Percentiles rank a stretch among this genome's conserved stretches.
Conservation (phyloP, 2,888 invertebrate species). For the Nebria brevicollis region DNA sequence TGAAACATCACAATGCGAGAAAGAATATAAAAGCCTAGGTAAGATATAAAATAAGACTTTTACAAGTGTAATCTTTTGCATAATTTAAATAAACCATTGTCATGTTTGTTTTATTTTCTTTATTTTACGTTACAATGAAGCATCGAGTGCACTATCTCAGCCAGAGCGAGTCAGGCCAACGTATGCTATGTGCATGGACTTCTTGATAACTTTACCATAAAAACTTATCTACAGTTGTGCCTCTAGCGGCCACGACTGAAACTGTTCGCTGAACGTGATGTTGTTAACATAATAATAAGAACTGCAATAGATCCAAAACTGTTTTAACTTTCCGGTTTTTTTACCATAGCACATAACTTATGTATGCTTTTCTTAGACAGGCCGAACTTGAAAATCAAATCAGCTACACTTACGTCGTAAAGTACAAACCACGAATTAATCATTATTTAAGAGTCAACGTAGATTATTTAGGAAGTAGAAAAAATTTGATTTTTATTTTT, state of each 20-base stretch:
- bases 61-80: constrained; percentile 6
- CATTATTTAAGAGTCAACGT: too few relatives aligned
- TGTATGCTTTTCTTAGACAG: too few relatives aligned
- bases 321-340: constrained; percentile 5
- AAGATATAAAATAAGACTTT: not conserved
- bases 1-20: not conserved
- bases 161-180: not conserved
- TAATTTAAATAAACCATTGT: constrained; percentile 16
- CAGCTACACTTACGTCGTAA: too few relatives aligned
- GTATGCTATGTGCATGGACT: constrained; percentile 5
- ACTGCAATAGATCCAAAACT: constrained; percentile 26
- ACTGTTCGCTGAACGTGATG: constrained; percentile 31
- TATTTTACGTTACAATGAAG: constrained; percentile 4
- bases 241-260: constrained; percentile 24
- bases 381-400: too few relatives aligned
- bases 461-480: too few relatives aligned
- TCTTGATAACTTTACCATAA: constrained; percentile 19
- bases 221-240: constrained; percentile 33
- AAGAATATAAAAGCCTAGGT: not conserved
- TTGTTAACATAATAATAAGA: constrained; percentile 41
- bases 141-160: not conserved
- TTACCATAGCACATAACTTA: not conserved
- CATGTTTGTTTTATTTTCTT: constrained; percentile 5
- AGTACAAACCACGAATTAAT: too few relatives aligned
- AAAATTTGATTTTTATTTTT: too few relatives aligned